These are phyloP conservation scores for Perca flavescens DNA, from an alignment of 2,113 vertebrate genomes.

Conservation along the genomic window DNA sequence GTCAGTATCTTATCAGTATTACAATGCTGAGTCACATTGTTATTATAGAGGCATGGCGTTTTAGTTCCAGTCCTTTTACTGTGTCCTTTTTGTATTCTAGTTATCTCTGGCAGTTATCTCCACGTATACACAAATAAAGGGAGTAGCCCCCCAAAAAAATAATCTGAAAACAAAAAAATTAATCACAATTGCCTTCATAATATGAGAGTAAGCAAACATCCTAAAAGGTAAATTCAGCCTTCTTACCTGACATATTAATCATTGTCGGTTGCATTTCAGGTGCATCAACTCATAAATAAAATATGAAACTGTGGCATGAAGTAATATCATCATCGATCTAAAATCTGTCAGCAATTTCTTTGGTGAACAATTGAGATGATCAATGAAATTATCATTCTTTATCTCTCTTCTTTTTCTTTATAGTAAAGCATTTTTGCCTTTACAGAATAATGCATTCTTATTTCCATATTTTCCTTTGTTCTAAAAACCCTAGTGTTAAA, in stretches of 20 bases:
- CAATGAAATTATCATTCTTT: background rate
- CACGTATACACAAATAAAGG: background rate
- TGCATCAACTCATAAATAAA: conserved; percentile 42
- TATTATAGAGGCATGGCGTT: background rate
- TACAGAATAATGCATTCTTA: background rate
- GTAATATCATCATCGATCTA: conserved; percentile 6
- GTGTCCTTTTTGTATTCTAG: background rate
- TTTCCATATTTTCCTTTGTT: conserved; percentile 14
- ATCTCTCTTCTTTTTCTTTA: background rate
- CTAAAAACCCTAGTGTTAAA: background rate
- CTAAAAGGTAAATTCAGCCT: background rate
- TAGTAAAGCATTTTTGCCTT: background rate
- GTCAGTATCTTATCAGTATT: conserved; percentile 1
- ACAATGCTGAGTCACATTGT: background rate
- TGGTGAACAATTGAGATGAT: conserved; percentile 12
- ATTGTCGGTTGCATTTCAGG: conserved; percentile 18
- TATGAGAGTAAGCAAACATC: background rate
- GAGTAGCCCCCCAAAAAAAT: too few species aligned
- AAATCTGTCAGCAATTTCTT: conserved; percentile 16
- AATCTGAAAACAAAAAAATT: background rate
- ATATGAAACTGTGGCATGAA: background rate
- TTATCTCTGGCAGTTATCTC: background rate
- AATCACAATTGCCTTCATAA: background rate
- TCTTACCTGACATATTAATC: background rate
- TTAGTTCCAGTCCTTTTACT: background rate